Conservation (phyloP, 2,797 vertebrate species). For the Syndactyla subalaris region DNA sequence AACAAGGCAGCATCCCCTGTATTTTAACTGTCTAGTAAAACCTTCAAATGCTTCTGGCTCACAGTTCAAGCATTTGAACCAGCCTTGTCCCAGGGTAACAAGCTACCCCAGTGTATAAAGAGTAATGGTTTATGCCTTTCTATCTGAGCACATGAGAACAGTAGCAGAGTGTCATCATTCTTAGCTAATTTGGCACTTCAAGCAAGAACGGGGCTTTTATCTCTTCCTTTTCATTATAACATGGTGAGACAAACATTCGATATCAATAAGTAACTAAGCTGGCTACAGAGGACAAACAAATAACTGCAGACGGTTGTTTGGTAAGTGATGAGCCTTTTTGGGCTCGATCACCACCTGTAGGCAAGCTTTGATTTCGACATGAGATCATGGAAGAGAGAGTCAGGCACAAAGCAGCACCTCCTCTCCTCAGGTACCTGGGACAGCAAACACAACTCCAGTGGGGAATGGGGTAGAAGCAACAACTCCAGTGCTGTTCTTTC, state of each 20-base stretch:
- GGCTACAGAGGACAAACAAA: constrained; percentile 52
- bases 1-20: not conserved
- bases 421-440: not conserved
- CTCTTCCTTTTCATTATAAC: constrained; percentile 43
- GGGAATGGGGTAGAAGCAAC: not conserved
- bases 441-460: not conserved
- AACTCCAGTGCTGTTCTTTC: not conserved
- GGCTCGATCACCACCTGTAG: constrained; percentile 59
- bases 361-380: constrained; percentile 49
- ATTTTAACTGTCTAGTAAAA: constrained; percentile 13
- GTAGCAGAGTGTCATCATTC: constrained; percentile 13
- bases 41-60: constrained; percentile 20
- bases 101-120: not conserved
- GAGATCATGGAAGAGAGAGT: not conserved
- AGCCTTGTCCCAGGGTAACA: constrained; percentile 3
- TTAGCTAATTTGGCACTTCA: constrained; percentile 55
- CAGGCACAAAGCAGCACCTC: not conserved
- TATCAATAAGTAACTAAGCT: constrained; percentile 50
- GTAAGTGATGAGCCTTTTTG: constrained; percentile 41
- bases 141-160: not conserved
- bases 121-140: constrained; percentile 12
- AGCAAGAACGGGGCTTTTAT: constrained; percentile 15
- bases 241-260: constrained; percentile 38
- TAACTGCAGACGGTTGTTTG: constrained; percentile 25
- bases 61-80: not conserved